phyloP scores from a whole-genome alignment of 2,113 vertebrate genomes.

The Brachyhypopomus occidentalis region DNA sequence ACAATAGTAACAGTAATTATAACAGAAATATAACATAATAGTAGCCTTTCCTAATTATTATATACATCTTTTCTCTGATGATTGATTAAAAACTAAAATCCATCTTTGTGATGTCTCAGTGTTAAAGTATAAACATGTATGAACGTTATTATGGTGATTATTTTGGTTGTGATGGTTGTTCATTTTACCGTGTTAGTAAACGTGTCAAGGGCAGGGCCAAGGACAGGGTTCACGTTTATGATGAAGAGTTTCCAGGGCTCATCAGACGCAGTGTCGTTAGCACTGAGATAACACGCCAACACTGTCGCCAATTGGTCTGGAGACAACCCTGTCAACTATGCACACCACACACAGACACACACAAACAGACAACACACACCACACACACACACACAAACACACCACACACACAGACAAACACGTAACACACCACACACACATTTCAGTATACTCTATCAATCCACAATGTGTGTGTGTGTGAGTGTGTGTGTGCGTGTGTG shows the following conservation, averaged over 20 bases:
- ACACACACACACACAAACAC: not conserved
- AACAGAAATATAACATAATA: not conserved
- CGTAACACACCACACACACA: not conserved
- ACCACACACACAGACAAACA: not conserved
- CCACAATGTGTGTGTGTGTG: too few species aligned
- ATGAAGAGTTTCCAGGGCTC: conserved; percentile 51
- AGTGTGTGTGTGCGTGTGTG: too few species aligned
- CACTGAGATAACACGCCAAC: conserved; percentile 40
- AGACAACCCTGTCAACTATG: conserved; percentile 44
- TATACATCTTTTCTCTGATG: too few species aligned
- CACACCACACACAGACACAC: conserved; percentile 33
- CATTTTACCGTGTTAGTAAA: conserved; percentile 56
- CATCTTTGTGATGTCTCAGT: too few species aligned
- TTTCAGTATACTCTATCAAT: too few species aligned
- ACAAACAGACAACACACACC: not conserved
- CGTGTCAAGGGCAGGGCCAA: conserved; percentile 52
- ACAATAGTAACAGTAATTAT: too few species aligned
- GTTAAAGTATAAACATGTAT: too few species aligned
- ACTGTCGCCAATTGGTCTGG: conserved; percentile 45
- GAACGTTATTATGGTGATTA: too few species aligned
- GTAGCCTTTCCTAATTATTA: too few species aligned
- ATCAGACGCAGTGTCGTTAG: not conserved
- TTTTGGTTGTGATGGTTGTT: not conserved
- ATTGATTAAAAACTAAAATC: too few species aligned
- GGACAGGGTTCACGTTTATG: conserved; percentile 31